Evolutionary conservation across 2,888 invertebrate genomes (phyloP), one percentile per base, ranked within the genome.

Genomic region (Rhyacophila evoluta): DNA sequence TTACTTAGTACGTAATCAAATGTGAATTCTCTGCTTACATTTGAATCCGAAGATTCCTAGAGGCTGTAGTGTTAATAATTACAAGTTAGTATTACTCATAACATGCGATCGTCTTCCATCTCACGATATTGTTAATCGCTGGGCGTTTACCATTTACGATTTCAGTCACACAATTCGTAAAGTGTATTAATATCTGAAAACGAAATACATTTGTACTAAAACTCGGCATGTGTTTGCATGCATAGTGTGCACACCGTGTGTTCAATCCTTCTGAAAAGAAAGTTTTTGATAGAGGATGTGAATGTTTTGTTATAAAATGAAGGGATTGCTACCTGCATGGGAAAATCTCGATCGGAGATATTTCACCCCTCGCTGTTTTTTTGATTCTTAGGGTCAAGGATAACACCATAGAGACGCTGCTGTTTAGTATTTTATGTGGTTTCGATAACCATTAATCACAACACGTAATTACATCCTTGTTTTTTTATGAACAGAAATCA

Each of bases 321-420:
- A 6, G 74, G 11, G 25, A 29, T 36, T 19, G 12, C n/a, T 76
- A 79, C 79, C 79, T 79, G 79, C 75, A 75, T 79, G 79, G 79
- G 79, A 79, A 79, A 39, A 72, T 79, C 36, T 41, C 19, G n/a
- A 55, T 55, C 55, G 1, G 67, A 70, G 27, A 55, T 41, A 38
- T 55, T 55, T 68, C 74, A 75, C 38, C 75, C 75, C 69, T 36
- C 19, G 27, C 33, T 25, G 19, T 33, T 41, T n/a, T 12, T 38
- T 77, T 36, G 68, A 37, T 36, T 33, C 72, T 79, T 72, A 73
- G 77, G 81, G 80, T 82, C 80, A 80, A 82, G 81, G 81, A 79
- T 55, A 55, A 55, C 55, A 55, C 55, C 55, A 15, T 55, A 55
- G 19, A 55, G 29, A 55, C 55, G n/a, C 33, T 33, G 8, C 33